Percentiles rank a stretch among this genome's conserved stretches.
These are phyloP conservation scores for Ardeotis arabs DNA, from an alignment of 2,113 vertebrate species.

Conservation along the genomic window DNA sequence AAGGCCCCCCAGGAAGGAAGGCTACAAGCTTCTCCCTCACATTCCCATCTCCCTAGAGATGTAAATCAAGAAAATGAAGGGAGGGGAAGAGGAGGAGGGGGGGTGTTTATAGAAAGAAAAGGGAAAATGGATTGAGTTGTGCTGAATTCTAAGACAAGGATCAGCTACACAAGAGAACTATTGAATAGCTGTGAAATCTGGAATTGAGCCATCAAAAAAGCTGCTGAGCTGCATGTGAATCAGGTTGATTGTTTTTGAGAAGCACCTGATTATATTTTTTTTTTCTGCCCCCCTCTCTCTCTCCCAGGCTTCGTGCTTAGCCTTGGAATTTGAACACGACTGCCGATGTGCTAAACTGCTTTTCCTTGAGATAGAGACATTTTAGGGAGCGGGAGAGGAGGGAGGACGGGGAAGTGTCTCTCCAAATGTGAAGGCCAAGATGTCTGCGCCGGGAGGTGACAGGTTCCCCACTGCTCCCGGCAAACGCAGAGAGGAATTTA, in stretches of 20 bases:
- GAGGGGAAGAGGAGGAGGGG: constrained; percentile 61
- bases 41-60: constrained; percentile 79
- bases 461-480: constrained; percentile 20
- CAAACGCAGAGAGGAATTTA: neutral
- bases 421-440: neutral
- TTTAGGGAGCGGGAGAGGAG: neutral
- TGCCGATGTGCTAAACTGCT: constrained; percentile 16
- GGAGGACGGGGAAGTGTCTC: neutral
- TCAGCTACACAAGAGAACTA: constrained; percentile 75
- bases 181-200: constrained; percentile 79
- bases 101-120: constrained; percentile 72
- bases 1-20: constrained; percentile 73
- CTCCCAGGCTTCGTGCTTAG: constrained; percentile 43
- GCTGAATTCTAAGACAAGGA: constrained; percentile 76
- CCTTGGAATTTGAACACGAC: constrained; percentile 69
- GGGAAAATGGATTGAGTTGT: constrained; percentile 78
- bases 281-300: neutral
- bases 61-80: constrained; percentile 74
- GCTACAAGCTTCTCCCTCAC: constrained; percentile 71
- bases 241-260: constrained; percentile 68
- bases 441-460: neutral
- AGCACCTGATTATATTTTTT: constrained; percentile 63
- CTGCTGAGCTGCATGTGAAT: constrained; percentile 70
- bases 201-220: constrained; percentile 77
- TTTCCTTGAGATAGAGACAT: constrained; percentile 43